phyloP scores from a whole-genome alignment of 2,113 vertebrate species.

The Sialia sialis region DNA sequence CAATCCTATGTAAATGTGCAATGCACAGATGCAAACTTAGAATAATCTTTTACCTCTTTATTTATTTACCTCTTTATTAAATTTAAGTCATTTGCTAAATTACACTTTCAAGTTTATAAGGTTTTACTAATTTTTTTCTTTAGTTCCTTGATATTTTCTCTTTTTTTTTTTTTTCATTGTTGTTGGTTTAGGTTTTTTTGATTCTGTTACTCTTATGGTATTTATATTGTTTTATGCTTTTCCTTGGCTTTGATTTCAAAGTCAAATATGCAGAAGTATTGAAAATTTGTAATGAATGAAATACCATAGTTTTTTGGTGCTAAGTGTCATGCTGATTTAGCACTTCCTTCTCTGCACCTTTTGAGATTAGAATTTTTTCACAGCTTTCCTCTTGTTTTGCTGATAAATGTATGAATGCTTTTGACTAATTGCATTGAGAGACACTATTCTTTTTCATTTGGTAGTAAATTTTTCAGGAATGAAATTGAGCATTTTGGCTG shows the following conservation, averaged over 20 bases:
- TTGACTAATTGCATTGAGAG: neutral
- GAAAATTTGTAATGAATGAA: neutral
- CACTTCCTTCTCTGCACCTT: neutral
- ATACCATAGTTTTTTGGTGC: neutral
- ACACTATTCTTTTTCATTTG: neutral
- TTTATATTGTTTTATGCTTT: neutral
- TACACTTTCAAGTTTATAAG: neutral
- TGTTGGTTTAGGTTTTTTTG: no score
- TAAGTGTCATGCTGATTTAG: neutral
- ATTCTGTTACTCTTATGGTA: neutral
- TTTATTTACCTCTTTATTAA: neutral
- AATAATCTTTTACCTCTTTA: neutral
- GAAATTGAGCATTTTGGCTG: neutral
- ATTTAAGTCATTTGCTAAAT: neutral
- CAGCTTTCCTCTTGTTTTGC: neutral
- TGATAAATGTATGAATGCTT: neutral
- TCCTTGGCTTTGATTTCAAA: neutral
- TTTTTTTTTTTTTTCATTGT: neutral
- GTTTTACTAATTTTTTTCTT: neutral
- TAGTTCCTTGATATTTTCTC: neutral
- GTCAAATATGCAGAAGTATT: neutral
- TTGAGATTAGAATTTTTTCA: neutral
- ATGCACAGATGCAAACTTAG: neutral
- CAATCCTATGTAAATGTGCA: neutral
- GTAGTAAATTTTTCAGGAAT: neutral